Evolutionary conservation across 1,140 invertebrate species (phyloP).

Genomic region (Aleiodes sp.): DNA sequence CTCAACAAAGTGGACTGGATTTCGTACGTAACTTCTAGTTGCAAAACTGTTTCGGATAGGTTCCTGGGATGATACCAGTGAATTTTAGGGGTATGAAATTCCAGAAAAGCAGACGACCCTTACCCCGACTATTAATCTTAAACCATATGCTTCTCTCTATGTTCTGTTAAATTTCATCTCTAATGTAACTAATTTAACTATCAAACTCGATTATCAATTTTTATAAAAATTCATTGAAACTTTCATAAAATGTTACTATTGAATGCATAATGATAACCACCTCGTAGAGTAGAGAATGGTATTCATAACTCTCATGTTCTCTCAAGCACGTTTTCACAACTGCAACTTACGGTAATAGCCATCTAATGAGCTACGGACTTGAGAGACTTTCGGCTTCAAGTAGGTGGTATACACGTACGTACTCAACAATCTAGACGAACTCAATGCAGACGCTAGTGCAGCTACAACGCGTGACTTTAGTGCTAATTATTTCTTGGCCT

Average conservation of each 20-base stretch:
- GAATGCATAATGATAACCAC: too few species aligned
- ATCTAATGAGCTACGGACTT: slow-evolving; percentile 43
- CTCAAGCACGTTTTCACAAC: slow-evolving; percentile 9
- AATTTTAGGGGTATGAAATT: too few species aligned
- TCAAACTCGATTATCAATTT: background rate
- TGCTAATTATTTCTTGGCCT: slow-evolving; percentile 5
- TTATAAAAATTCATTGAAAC: background rate
- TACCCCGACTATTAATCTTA: too few species aligned
- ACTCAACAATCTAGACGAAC: background rate
- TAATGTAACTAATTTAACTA: background rate
- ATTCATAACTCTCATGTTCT: background rate
- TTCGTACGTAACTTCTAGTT: too few species aligned
- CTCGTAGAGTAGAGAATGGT: background rate
- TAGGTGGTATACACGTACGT: background rate
- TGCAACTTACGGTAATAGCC: slow-evolving; percentile 23
- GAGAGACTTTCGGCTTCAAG: slow-evolving; percentile 24
- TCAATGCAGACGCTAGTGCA: slow-evolving; percentile 20
- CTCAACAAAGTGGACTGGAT: too few species aligned
- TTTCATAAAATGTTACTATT: background rate
- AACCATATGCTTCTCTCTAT: background rate
- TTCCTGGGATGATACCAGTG: too few species aligned
- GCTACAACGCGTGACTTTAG: slow-evolving; percentile 25
- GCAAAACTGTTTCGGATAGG: too few species aligned
- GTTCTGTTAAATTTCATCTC: background rate
- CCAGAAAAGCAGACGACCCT: too few species aligned